These are phyloP conservation scores for Cranoglanis bouderius DNA, from an alignment of 2,113 vertebrate genomes.

Conservation along the genomic window DNA sequence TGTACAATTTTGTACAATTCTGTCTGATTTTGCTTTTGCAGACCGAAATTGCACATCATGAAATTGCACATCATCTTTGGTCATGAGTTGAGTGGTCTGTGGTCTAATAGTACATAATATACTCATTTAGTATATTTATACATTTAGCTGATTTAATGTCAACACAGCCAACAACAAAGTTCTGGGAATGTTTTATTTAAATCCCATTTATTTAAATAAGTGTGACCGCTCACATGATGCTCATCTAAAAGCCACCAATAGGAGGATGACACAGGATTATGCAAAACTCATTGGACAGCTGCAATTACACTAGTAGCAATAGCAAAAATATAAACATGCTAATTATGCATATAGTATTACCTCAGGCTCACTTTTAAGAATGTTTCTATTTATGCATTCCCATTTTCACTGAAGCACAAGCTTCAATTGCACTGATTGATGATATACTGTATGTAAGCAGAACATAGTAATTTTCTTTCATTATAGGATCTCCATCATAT, in stretches of 20 bases:
- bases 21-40: not conserved
- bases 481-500: not conserved
- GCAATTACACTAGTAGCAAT: not conserved
- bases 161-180: not conserved
- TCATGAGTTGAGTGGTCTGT: not conserved
- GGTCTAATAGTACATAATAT: not conserved
- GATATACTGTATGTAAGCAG: not conserved
- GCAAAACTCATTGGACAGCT: not conserved
- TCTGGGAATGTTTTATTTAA: not conserved
- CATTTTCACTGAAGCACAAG: not conserved
- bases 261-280: not conserved
- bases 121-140: too few species aligned
- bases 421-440: not conserved
- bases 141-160: not conserved
- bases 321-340: not conserved
- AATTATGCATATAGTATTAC: not conserved
- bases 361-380: not conserved
- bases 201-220: not conserved
- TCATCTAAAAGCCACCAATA: not conserved
- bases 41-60: not conserved
- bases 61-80: not conserved
- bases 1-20: too few species aligned
- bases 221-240: not conserved
- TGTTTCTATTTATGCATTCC: not conserved
- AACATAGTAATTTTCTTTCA: not conserved